phyloP scores from a whole-genome alignment of 2,797 vertebrate genomes.

The Stomatorhinus walkeri region DNA sequence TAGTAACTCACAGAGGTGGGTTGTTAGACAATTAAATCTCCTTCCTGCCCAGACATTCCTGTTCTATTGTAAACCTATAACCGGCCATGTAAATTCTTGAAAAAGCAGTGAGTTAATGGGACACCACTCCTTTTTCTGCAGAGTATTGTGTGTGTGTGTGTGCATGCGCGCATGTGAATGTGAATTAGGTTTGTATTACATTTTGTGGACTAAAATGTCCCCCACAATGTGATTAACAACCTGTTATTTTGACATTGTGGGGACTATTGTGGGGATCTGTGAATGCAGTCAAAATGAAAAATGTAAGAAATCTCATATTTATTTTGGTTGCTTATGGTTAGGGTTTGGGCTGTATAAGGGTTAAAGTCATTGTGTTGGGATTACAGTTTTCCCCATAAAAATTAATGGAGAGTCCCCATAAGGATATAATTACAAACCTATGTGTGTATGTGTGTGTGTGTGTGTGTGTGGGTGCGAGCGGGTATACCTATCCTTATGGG shows the following conservation, averaged over 20 bases:
- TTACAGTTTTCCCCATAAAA: not conserved
- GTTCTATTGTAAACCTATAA: slow-evolving; percentile 70
- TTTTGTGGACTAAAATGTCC: too few relatives aligned
- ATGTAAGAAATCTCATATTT: not conserved
- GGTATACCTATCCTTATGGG: too few relatives aligned
- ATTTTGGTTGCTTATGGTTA: not conserved
- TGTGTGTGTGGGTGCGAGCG: too few relatives aligned
- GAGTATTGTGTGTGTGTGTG: slow-evolving; percentile 13
- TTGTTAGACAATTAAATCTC: slow-evolving; percentile 72
- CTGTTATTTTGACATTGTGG: too few relatives aligned
- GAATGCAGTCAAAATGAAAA: not conserved
- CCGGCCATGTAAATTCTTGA: slow-evolving; percentile 61
- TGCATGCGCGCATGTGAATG: not conserved
- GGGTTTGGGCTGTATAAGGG: not conserved
- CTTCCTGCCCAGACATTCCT: slow-evolving; percentile 70
- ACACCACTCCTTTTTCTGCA: slow-evolving; percentile 38
- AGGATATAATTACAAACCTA: not conserved
- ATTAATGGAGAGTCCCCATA: not conserved
- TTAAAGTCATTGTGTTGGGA: not conserved
- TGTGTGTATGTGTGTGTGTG: not conserved
- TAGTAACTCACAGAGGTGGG: slow-evolving; percentile 72
- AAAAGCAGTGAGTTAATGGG: slow-evolving; percentile 76
- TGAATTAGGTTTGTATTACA: not conserved
- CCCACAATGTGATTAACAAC: too few relatives aligned
- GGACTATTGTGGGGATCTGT: too few relatives aligned